Percentiles rank a stretch among this genome's conserved stretches.
phyloP scores from a whole-genome alignment of 2,797 vertebrate species.

The Atherinosoma microstoma region DNA sequence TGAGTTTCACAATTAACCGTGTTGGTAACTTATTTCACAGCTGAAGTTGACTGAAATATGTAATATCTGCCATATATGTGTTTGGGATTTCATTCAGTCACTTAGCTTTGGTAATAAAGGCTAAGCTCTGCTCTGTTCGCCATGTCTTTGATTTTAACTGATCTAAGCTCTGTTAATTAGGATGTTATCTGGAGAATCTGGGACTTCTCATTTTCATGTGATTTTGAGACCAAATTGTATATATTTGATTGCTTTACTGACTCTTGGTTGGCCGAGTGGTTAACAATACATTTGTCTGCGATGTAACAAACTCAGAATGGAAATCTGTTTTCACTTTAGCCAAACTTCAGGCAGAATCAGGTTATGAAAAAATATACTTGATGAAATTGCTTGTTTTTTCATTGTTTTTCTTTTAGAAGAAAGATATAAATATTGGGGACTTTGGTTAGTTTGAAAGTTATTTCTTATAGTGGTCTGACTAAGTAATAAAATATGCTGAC shows the following conservation, averaged over 20 bases:
- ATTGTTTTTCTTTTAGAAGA: background rate
- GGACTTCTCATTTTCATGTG: background rate
- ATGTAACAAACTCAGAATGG: background rate
- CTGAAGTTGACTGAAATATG: background rate
- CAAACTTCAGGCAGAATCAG: background rate
- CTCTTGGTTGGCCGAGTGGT: too few species aligned
- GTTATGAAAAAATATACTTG: background rate
- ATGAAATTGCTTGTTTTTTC: background rate
- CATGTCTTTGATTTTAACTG: too few species aligned
- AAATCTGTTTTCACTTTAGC: background rate
- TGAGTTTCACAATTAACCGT: background rate
- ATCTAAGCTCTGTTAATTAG: too few species aligned
- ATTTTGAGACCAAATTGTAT: background rate
- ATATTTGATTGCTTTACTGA: too few species aligned
- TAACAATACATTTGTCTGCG: too few species aligned
- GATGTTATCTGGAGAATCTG: too few species aligned
- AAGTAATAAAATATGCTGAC: background rate
- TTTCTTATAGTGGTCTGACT: background rate
- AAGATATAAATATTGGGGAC: background rate
- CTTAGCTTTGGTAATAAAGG: too few species aligned
- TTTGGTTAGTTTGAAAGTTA: background rate
- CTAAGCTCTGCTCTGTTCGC: too few species aligned
- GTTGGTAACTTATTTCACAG: background rate
- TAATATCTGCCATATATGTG: too few species aligned
- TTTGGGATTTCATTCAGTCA: too few species aligned